phyloP scores from a whole-genome alignment of 2,888 invertebrate species.

The Margaritifera margaritifera region DNA sequence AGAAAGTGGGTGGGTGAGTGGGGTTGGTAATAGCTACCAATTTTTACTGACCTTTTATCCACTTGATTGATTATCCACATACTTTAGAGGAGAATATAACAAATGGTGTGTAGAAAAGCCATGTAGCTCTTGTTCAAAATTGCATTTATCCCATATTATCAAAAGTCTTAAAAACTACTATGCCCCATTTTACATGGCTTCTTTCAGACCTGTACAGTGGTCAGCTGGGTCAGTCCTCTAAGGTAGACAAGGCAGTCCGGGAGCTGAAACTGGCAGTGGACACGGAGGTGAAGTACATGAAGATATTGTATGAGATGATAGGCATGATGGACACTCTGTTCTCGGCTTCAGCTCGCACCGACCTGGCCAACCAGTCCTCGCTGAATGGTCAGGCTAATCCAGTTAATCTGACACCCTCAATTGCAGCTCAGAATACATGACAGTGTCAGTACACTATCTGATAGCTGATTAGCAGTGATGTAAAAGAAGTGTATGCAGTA shows the following conservation, averaged over 20 bases:
- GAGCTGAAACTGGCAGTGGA: conserved; percentile 79
- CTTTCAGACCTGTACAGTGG: conserved; percentile 62
- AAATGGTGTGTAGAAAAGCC: not conserved
- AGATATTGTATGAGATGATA: conserved; percentile 69
- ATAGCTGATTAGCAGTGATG: too few relatives aligned
- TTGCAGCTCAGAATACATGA: conserved; percentile 22
- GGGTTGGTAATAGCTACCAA: too few relatives aligned
- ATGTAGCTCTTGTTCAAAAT: not conserved
- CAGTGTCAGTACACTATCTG: not conserved
- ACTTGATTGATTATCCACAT: too few relatives aligned
- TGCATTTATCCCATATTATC: not conserved
- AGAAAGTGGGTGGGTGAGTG: too few relatives aligned
- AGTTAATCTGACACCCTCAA: conserved; percentile 28
- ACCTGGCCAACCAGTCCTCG: conserved; percentile 20
- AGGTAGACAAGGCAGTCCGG: conserved; percentile 79
- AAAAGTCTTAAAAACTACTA: conserved; percentile 59
- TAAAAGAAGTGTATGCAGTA: too few relatives aligned
- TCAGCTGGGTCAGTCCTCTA: conserved; percentile 76
- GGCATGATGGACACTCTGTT: conserved; percentile 70
- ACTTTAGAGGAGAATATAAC: not conserved
- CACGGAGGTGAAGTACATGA: conserved; percentile 77
- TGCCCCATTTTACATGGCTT: conserved; percentile 5
- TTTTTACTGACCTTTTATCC: too few relatives aligned
- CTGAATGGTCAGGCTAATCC: conserved; percentile 6
- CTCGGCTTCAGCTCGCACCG: conserved; percentile 49